Percentiles rank a stretch among this genome's conserved stretches.
Evolutionary conservation across 2,797 vertebrate species (phyloP).

Genomic region (Falco naumanni): DNA sequence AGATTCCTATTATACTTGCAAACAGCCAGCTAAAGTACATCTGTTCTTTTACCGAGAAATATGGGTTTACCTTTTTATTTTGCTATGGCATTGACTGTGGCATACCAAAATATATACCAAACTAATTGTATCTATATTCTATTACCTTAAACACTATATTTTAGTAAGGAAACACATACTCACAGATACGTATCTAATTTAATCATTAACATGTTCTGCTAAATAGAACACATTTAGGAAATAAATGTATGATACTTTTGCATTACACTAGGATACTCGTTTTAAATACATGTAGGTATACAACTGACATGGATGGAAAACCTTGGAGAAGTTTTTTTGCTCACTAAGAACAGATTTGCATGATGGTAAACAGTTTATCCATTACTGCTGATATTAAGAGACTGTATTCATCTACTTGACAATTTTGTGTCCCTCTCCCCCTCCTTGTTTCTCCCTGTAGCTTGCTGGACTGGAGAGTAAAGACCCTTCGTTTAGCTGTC

Average conservation of each 20-base stretch:
- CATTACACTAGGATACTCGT: not conserved
- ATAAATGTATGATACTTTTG: not conserved
- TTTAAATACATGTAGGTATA: constrained; percentile 1
- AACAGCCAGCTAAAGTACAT: constrained; percentile 42
- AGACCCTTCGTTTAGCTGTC: constrained; percentile 52
- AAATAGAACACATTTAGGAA: not conserved
- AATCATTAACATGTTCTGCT: not conserved
- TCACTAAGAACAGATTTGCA: constrained; percentile 69
- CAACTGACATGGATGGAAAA: constrained; percentile 61
- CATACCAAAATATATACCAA: not conserved
- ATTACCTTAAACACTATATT: not conserved
- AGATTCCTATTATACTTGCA: constrained; percentile 56
- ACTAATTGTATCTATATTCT: not conserved
- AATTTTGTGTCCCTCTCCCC: constrained; percentile 38
- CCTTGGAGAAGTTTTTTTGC: constrained; percentile 50
- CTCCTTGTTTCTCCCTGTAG: constrained; percentile 7
- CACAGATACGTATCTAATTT: not conserved
- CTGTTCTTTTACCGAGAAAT: constrained; percentile 33
- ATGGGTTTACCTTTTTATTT: not conserved
- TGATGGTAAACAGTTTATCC: constrained; percentile 59
- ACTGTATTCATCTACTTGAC: constrained; percentile 76
- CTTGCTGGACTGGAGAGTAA: not conserved
- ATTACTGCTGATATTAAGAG: constrained; percentile 63
- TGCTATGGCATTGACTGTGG: not conserved
- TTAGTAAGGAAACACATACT: not conserved